Percentiles rank a stretch among this genome's conserved stretches.
Conservation (phyloP, 1,140 invertebrate species). For the Anadara kagoshimensis region DNA sequence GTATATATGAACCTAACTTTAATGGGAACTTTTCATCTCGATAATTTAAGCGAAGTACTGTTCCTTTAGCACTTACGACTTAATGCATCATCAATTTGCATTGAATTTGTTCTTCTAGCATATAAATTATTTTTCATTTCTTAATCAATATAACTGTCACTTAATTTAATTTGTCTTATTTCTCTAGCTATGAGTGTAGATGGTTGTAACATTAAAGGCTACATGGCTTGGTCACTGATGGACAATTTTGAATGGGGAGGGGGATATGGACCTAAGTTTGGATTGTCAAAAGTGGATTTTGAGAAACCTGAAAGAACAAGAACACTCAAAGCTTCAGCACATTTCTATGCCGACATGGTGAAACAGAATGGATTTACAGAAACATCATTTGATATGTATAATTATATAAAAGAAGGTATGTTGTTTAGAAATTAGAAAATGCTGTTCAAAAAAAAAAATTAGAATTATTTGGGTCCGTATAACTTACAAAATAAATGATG, state of each 20-base stretch:
- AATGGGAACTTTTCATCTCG: too few species aligned
- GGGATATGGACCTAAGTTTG: slow-evolving; percentile 79
- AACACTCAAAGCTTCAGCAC: slow-evolving; percentile 82
- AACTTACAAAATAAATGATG: too few species aligned
- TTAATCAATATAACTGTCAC: too few species aligned
- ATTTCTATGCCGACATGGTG: slow-evolving; percentile 55
- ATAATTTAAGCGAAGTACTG: too few species aligned
- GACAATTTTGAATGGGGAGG: slow-evolving; percentile 87
- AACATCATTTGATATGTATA: slow-evolving; percentile 19
- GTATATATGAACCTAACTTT: too few species aligned
- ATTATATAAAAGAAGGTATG: slow-evolving; percentile 39
- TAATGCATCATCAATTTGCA: too few species aligned
- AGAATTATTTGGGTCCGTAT: too few species aligned
- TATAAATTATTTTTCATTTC: too few species aligned
- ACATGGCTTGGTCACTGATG: slow-evolving; percentile 83
- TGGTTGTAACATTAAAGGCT: slow-evolving; percentile 79
- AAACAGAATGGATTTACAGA: slow-evolving; percentile 55
- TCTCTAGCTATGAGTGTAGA: slow-evolving; percentile 68
- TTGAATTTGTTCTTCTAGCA: too few species aligned
- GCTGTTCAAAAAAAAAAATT: too few species aligned
- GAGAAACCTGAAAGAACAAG: slow-evolving; percentile 78
- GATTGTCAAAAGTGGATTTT: slow-evolving; percentile 84
- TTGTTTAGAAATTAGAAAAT: not conserved
- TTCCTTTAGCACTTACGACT: too few species aligned
- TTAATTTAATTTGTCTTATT: too few species aligned